Percentiles rank a stretch among this genome's conserved stretches.
phyloP scores from a whole-genome alignment of 1,140 invertebrate genomes.

The Melitaea cinxia region DNA sequence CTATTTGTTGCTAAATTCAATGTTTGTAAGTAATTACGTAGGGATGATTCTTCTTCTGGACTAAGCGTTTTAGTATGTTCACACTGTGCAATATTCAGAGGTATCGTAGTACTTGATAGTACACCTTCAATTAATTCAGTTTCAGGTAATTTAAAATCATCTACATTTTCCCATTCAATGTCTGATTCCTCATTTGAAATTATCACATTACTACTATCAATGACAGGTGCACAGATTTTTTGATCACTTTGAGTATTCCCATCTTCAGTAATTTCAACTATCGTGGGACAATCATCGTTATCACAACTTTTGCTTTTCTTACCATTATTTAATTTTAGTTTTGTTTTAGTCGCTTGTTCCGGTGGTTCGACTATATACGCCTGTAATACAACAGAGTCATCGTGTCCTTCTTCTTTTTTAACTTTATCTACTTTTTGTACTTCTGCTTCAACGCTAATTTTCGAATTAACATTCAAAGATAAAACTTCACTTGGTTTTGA shows the following conservation, averaged over 20 bases:
- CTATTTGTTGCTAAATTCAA: constrained; percentile 80
- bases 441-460: background rate
- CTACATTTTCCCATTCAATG: constrained; percentile 37
- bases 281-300: constrained; percentile 80
- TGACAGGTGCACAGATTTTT: constrained; percentile 39
- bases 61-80: constrained; percentile 64
- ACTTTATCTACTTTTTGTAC: background rate
- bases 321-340: constrained; percentile 63
- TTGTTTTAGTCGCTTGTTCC: constrained; percentile 60
- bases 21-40: constrained; percentile 82
- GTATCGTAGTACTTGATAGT: constrained; percentile 60
- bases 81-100: constrained; percentile 65
- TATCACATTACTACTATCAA: constrained; percentile 70
- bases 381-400: constrained; percentile 16
- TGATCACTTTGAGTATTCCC: constrained; percentile 41
- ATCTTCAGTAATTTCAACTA: constrained; percentile 80
- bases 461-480: background rate
- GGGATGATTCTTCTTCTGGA: constrained; percentile 71
- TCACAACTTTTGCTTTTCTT: constrained; percentile 83
- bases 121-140: constrained; percentile 44
- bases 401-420: constrained; percentile 3
- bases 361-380: constrained; percentile 80
- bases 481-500: background rate
- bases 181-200: constrained; percentile 75
- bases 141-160: constrained; percentile 30